Percentiles rank a stretch among this genome's conserved stretches.
These are phyloP conservation scores for Sebastolobus alascanus DNA, from an alignment of 2,797 vertebrate genomes.

Conservation along the genomic window DNA sequence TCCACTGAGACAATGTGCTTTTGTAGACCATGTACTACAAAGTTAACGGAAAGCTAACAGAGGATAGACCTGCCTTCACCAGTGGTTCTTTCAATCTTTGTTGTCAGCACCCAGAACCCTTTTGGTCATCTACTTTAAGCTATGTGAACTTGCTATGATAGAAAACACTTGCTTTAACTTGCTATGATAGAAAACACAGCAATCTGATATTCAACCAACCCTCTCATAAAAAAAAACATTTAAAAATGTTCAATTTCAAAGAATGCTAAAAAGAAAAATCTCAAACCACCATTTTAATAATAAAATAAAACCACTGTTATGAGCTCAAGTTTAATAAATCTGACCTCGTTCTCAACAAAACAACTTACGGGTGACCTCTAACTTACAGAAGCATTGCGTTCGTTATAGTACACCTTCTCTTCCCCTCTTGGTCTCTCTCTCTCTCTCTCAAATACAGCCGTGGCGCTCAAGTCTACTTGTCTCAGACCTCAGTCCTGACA, in stretches of 20 bases:
- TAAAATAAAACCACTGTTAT: conserved; percentile 15
- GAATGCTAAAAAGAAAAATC: not conserved
- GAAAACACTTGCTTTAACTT: not conserved
- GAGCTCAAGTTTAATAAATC: not conserved
- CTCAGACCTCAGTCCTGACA: not conserved
- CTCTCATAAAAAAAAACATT: not conserved
- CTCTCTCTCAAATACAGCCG: not conserved
- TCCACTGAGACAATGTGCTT: conserved; percentile 12
- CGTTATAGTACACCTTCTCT: not conserved
- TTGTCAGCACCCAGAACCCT: not conserved
- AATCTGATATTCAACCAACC: conserved; percentile 11
- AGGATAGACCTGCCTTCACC: conserved; percentile 8
- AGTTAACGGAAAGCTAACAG: not conserved
- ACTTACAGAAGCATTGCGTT: not conserved
- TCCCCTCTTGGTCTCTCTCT: not conserved
- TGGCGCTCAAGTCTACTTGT: not conserved
- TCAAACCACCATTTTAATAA: conserved; percentile 1
- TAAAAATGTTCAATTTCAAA: not conserved
- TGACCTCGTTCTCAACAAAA: not conserved
- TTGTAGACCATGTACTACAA: not conserved
- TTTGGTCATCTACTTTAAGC: not conserved
- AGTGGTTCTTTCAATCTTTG: conserved; percentile 9
- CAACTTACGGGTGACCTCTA: not conserved
- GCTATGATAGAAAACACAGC: not conserved
- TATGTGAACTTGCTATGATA: not conserved